Conservation (phyloP, 2,888 invertebrate species). For the Heterodera filipjevi region DNA sequence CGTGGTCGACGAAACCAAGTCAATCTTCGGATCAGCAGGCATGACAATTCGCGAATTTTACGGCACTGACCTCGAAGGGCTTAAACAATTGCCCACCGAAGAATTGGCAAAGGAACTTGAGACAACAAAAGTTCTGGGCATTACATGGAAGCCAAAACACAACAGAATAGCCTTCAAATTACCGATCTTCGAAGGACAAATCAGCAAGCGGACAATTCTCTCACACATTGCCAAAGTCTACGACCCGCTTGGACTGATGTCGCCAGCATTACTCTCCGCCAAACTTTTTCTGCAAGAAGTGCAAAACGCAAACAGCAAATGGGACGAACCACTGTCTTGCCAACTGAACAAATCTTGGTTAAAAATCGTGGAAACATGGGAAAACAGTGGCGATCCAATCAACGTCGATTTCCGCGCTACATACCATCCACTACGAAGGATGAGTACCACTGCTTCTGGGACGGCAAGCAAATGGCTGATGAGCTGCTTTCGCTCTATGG, state of each 20-base stretch:
- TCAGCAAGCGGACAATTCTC: slow-evolving; percentile 35
- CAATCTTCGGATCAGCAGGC: neutral
- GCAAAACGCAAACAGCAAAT: neutral
- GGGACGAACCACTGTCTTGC: neutral
- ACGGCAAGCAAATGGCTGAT: neutral
- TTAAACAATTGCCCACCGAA: too few relatives aligned
- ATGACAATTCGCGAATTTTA: neutral
- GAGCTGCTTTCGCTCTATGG: neutral
- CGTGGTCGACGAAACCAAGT: neutral
- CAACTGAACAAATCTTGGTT: neutral
- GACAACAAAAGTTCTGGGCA: slow-evolving; percentile 10
- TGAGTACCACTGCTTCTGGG: too few relatives aligned
- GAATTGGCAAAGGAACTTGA: too few relatives aligned
- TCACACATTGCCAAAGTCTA: slow-evolving; percentile 28
- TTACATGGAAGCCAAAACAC: neutral
- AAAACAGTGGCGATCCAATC: too few relatives aligned
- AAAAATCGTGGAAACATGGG: neutral
- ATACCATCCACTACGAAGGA: too few relatives aligned
- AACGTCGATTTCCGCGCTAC: too few relatives aligned
- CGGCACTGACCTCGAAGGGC: too few relatives aligned
- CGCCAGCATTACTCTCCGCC: slow-evolving; percentile 20
- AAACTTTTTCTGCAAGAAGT: slow-evolving; percentile 31
- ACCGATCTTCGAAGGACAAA: neutral
- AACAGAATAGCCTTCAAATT: neutral
- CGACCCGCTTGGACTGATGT: slow-evolving; percentile 35